Percentiles rank a stretch among this genome's conserved stretches.
Conservation (phyloP, 92 coral and sea anemone species). For the Isaurus tuberculatus region DNA sequence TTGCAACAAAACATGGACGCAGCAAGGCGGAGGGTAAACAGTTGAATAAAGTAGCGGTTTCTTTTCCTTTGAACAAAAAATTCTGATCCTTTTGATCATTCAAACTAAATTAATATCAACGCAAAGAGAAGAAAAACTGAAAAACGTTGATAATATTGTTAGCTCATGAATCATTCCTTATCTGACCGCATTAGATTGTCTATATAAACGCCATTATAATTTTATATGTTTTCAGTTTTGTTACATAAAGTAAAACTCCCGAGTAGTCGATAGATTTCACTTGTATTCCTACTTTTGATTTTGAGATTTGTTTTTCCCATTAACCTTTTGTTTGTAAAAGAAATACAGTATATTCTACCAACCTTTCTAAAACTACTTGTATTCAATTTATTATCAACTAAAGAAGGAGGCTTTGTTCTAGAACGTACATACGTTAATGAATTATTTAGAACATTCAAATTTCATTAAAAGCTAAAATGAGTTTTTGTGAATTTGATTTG, state of each 20-base stretch:
- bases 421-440: neutral
- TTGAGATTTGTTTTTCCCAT: neutral
- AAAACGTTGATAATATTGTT: neutral
- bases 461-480: neutral
- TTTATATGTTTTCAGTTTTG: too few relatives aligned
- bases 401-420: slow-evolving; percentile 14
- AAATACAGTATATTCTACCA: neutral
- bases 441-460: slow-evolving; percentile 17
- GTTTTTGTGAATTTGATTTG: neutral
- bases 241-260: neutral
- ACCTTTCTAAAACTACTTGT: neutral
- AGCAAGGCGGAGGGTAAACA: neutral
- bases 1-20: neutral
- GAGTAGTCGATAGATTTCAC: neutral
- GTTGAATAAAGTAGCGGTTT: too few relatives aligned
- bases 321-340: neutral
- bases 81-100: neutral
- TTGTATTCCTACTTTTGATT: neutral
- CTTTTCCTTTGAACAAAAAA: neutral
- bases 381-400: neutral
- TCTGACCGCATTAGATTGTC: neutral
- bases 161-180: neutral
- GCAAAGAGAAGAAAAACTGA: neutral
- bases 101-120: neutral
- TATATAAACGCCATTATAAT: too few relatives aligned